Evolutionary conservation across 2,888 invertebrate species (phyloP).

Genomic region (Euproctis similis): DNA sequence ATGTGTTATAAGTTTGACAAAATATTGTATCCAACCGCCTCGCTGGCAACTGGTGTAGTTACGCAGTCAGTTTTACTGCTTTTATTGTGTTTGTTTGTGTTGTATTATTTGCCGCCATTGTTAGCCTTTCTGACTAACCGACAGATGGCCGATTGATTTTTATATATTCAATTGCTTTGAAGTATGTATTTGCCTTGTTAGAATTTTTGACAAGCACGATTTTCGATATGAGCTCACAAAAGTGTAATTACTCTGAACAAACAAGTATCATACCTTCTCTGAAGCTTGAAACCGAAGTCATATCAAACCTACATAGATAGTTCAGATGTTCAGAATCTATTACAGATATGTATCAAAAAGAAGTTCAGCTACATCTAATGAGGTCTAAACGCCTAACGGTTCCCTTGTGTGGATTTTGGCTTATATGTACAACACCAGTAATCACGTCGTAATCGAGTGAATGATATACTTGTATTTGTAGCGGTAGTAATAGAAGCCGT

Average conservation of each 20-base stretch:
- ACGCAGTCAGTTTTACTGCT: conserved; percentile 64
- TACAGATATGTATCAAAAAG: no score
- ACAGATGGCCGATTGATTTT: conserved; percentile 20
- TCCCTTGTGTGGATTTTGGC: conserved; percentile 28
- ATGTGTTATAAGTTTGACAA: conserved; percentile 31
- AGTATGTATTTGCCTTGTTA: no score
- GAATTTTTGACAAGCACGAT: no score
- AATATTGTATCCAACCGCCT: conserved; percentile 52
- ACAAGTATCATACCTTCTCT: no score
- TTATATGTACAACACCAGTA: conserved; percentile 34
- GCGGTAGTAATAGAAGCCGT: conserved; percentile 41
- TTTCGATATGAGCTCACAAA: no score
- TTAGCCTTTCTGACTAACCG: conserved; percentile 28
- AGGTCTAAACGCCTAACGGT: conserved; percentile 24
- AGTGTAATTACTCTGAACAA: no score
- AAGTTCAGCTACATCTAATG: no score
- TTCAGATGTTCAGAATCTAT: no score
- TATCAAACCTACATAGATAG: no score
- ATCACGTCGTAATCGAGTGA: conserved; percentile 18
- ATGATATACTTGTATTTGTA: no score
- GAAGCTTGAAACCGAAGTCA: no score
- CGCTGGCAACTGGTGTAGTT: conserved; percentile 45
- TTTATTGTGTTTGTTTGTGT: conserved; percentile 61
- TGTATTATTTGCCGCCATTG: conserved; percentile 37
- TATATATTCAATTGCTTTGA: no score